Evolutionary conservation across 1,140 invertebrate genomes (phyloP).

Genomic region (Arctopsyche grandis): DNA sequence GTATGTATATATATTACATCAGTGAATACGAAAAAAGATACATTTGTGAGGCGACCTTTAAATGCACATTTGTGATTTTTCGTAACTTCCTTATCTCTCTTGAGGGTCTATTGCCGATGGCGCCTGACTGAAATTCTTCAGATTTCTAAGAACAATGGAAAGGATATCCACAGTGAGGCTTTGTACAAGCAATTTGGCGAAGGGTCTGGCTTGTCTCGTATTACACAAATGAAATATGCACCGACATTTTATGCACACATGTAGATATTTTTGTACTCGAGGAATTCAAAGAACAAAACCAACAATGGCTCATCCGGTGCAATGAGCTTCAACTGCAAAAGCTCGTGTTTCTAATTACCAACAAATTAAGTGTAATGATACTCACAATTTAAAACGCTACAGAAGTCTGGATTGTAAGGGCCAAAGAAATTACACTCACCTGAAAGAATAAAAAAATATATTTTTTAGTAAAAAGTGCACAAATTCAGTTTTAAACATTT

Average conservation of each 20-base stretch:
- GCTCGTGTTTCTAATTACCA: neutral
- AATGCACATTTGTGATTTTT: neutral
- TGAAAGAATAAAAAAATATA: constrained; percentile 5
- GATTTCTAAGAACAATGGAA: neutral
- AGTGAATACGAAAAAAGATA: no score
- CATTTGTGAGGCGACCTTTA: neutral
- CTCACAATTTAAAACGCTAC: neutral
- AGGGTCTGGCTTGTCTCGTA: neutral
- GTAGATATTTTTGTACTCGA: neutral
- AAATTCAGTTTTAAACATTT: no score
- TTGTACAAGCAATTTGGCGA: no score
- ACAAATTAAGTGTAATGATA: neutral
- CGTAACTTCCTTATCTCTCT: neutral
- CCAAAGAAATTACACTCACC: neutral
- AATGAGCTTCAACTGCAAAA: neutral
- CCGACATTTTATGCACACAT: neutral
- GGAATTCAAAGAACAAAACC: constrained; percentile 4
- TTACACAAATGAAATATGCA: neutral
- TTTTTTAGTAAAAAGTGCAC: neutral
- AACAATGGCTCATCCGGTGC: constrained; percentile 37
- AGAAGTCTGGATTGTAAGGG: neutral
- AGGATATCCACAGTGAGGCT: neutral
- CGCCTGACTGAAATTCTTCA: constrained; percentile 28
- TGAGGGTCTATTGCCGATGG: constrained; percentile 7
- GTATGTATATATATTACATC: no score